phyloP scores from a whole-genome alignment of 2,888 invertebrate genomes.

The Zygogramma bicolorata region DNA sequence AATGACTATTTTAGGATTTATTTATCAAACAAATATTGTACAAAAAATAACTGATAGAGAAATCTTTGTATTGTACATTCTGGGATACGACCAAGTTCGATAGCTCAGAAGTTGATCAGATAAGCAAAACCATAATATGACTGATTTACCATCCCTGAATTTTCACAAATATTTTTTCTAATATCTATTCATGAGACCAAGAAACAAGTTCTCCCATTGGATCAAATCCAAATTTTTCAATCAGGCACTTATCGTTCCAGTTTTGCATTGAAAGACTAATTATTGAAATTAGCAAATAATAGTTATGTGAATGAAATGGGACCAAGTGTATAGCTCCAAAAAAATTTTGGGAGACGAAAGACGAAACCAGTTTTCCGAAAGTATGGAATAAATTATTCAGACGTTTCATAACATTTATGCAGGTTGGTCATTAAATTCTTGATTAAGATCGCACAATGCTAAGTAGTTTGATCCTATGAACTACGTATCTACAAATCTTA shows the following conservation, averaged over 20 bases:
- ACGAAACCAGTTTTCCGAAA: not conserved
- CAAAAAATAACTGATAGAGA: no score
- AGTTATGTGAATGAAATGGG: not conserved
- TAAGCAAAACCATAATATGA: no score
- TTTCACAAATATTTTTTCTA: no score
- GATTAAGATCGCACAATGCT: no score
- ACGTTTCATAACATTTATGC: not conserved
- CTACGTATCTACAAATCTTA: no score
- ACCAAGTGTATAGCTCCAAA: not conserved
- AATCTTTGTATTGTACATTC: no score
- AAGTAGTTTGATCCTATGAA: no score
- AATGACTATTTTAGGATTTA: no score
- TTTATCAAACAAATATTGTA: no score
- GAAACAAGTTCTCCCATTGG: not conserved
- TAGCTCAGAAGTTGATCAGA: no score
- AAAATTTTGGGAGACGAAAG: not conserved
- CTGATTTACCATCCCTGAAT: no score
- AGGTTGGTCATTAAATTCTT: not conserved
- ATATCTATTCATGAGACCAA: not conserved
- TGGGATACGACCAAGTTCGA: no score
- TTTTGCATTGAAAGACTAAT: not conserved
- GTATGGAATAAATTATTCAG: not conserved
- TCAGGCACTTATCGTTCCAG: slow-evolving; percentile 5
- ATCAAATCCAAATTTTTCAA: not conserved
- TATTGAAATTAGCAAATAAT: not conserved